Evolutionary conservation across 2,888 invertebrate genomes (phyloP).

Genomic region (Globia sparganii): DNA sequence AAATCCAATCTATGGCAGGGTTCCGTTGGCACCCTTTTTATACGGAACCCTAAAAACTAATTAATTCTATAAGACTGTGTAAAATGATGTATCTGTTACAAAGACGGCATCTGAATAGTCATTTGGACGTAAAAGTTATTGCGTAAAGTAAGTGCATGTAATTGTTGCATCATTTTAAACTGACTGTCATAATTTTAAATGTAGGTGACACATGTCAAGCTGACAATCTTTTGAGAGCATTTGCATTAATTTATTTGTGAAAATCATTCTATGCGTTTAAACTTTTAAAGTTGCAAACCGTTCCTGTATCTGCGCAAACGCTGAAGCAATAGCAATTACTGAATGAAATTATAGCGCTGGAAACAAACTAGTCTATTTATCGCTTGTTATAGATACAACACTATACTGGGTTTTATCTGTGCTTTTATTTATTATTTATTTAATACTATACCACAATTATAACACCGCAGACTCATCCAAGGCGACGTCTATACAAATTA

Average conservation of each 20-base stretch:
- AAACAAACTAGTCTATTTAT: not conserved
- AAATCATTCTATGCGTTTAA: slow-evolving; percentile 10
- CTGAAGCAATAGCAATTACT: slow-evolving; percentile 10
- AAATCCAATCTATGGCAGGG: not conserved
- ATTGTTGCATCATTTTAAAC: slow-evolving; percentile 57
- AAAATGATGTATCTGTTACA: slow-evolving; percentile 60
- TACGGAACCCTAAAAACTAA: slow-evolving; percentile 10
- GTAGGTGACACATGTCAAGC: slow-evolving; percentile 58
- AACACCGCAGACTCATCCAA: no score
- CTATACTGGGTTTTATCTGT: not conserved
- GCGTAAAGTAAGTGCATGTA: slow-evolving; percentile 46
- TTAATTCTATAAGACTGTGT: slow-evolving; percentile 16
- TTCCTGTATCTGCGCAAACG: not conserved
- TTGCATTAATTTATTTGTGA: slow-evolving; percentile 41
- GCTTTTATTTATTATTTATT: no score
- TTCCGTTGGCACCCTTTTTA: not conserved
- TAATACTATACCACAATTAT: no score
- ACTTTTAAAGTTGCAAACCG: not conserved
- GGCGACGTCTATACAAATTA: no score
- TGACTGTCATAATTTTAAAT: slow-evolving; percentile 46
- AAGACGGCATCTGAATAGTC: slow-evolving; percentile 41
- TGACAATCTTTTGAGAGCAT: slow-evolving; percentile 41
- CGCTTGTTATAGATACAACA: not conserved
- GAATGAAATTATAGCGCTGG: not conserved
- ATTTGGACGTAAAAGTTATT: slow-evolving; percentile 39